Conservation (phyloP, 2,113 vertebrate genomes). For the Coptodon rendalli region DNA sequence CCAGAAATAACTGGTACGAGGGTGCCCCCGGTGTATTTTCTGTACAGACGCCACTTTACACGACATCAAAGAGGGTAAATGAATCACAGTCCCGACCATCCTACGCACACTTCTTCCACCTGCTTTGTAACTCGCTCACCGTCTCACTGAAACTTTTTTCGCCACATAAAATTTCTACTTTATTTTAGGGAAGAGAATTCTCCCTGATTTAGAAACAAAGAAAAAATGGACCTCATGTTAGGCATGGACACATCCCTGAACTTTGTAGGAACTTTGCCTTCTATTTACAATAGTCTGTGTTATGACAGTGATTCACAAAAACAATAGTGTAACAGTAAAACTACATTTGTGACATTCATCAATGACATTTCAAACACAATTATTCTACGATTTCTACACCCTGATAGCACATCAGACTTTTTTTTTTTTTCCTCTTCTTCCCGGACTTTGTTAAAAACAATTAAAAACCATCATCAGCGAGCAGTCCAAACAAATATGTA, state of each 20-base stretch:
- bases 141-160: background rate
- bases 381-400: constrained; percentile 42
- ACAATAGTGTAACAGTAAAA: constrained; percentile 51
- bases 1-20: constrained; percentile 50
- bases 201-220: background rate
- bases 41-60: constrained; percentile 40
- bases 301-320: constrained; percentile 58
- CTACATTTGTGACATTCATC: constrained; percentile 51
- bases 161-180: background rate
- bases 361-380: constrained; percentile 53
- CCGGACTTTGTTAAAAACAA: constrained; percentile 39
- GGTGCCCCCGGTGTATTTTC: constrained; percentile 35
- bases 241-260: constrained; percentile 58
- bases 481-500: constrained; percentile 10
- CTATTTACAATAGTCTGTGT: constrained; percentile 54
- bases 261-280: constrained; percentile 22
- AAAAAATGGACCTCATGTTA: background rate
- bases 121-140: background rate
- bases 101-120: background rate
- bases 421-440: constrained; percentile 8
- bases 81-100: constrained; percentile 10
- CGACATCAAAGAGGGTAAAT: constrained; percentile 48
- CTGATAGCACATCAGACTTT: constrained; percentile 53
- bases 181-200: background rate
- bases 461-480: constrained; percentile 2